phyloP scores from a whole-genome alignment of 1,140 invertebrate species.

The Pteromalus puparum region DNA sequence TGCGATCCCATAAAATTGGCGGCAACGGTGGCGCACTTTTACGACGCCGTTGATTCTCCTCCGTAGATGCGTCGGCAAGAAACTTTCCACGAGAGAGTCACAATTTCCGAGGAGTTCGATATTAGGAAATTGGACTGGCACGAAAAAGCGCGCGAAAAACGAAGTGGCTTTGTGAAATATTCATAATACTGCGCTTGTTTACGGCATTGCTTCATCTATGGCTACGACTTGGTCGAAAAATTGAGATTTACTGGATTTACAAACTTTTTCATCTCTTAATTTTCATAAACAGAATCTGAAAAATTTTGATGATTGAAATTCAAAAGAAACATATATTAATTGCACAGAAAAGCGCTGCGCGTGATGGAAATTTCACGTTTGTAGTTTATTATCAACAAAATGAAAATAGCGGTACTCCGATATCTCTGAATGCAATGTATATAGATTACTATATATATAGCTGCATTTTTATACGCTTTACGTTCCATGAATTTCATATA shows the following conservation, averaged over 20 bases:
- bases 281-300: too few relatives aligned
- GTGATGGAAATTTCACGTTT: too few relatives aligned
- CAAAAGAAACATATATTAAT: too few relatives aligned
- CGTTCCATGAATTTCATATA: slow-evolving; percentile 29
- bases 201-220: too few relatives aligned
- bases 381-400: too few relatives aligned
- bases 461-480: slow-evolving; percentile 27
- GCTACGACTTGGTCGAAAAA: too few relatives aligned
- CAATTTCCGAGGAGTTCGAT: neutral
- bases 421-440: neutral
- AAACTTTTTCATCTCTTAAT: too few relatives aligned
- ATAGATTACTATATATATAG: slow-evolving; percentile 22
- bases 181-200: neutral
- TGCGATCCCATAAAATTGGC: slow-evolving; percentile 45
- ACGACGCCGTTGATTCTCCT: slow-evolving; percentile 20
- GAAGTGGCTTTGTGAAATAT: neutral
- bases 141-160: neutral
- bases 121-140: neutral
- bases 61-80: neutral
- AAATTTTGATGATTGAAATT: too few relatives aligned
- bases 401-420: too few relatives aligned
- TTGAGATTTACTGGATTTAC: too few relatives aligned
- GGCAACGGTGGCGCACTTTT: slow-evolving; percentile 22
- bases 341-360: too few relatives aligned
- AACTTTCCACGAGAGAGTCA: neutral